Conservation (phyloP, 2,888 invertebrate genomes). For the Eupithecia inturbata region DNA sequence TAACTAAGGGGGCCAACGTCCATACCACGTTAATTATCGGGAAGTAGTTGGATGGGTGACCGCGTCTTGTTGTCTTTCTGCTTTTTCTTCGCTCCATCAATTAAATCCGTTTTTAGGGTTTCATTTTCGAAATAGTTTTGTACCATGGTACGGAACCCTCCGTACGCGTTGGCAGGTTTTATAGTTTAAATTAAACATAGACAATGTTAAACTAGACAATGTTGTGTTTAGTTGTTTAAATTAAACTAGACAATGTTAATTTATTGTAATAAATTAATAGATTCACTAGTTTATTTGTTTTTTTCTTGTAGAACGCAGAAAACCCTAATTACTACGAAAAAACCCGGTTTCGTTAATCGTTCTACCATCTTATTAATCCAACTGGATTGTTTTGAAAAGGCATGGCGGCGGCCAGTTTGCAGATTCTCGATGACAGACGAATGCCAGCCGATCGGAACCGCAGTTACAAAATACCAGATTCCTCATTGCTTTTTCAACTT, state of each 20-base stretch:
- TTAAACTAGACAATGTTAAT: neutral
- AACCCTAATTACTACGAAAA: neutral
- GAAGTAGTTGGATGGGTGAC: no score
- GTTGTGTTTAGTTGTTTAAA: no score
- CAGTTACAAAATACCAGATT: slow-evolving; percentile 37
- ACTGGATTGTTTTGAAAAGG: neutral
- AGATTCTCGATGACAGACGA: slow-evolving; percentile 70
- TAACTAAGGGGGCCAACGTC: no score
- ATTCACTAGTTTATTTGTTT: neutral
- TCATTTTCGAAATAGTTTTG: no score
- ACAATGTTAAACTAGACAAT: no score
- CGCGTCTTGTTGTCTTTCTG: neutral
- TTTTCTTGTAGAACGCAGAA: neutral
- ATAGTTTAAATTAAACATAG: no score
- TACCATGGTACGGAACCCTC: no score
- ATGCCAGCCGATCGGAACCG: slow-evolving; percentile 66
- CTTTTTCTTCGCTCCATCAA: no score
- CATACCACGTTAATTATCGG: no score
- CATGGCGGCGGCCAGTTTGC: neutral
- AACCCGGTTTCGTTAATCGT: neutral
- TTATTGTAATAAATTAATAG: neutral
- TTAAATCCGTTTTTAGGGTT: no score
- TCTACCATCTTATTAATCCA: neutral
- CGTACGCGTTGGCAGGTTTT: neutral
- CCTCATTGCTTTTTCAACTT: slow-evolving; percentile 10